Percentiles rank a stretch among this genome's conserved stretches.
phyloP scores from a whole-genome alignment of 2,113 vertebrate genomes.

The Spheniscus mendiculus region DNA sequence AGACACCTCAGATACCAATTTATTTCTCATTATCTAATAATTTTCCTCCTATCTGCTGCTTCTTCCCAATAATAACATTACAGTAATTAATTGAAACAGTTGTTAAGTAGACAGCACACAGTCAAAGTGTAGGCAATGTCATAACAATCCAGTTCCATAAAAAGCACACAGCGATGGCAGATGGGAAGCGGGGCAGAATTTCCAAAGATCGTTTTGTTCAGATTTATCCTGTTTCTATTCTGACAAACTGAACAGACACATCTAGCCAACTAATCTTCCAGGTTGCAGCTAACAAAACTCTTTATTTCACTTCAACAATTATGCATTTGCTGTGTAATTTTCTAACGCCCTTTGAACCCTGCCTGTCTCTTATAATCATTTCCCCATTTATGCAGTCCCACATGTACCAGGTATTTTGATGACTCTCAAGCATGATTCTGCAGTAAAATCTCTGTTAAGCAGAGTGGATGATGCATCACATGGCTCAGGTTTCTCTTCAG shows the following conservation, averaged over 20 bases:
- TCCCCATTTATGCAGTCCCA: not conserved
- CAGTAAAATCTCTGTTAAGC: not conserved
- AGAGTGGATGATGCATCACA: not conserved
- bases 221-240: not conserved
- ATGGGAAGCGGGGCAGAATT: not conserved
- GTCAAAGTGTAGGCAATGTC: not conserved
- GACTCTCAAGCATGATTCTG: not conserved
- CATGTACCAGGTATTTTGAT: not conserved
- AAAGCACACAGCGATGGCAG: not conserved
- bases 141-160: not conserved
- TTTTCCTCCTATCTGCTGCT: not conserved
- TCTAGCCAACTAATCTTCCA: not conserved
- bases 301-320: not conserved
- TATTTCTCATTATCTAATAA: conserved; percentile 6
- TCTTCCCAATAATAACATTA: not conserved
- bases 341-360: not conserved
- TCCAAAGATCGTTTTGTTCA: not conserved
- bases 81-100: conserved; percentile 18
- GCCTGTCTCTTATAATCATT: not conserved
- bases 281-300: not conserved
- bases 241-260: not conserved
- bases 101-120: not conserved
- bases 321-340: not conserved
- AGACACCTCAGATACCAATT: not conserved
- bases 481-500: not conserved